phyloP scores from a whole-genome alignment of 92 coral and sea anemone genomes.

The Epizoanthus scotinus region DNA sequence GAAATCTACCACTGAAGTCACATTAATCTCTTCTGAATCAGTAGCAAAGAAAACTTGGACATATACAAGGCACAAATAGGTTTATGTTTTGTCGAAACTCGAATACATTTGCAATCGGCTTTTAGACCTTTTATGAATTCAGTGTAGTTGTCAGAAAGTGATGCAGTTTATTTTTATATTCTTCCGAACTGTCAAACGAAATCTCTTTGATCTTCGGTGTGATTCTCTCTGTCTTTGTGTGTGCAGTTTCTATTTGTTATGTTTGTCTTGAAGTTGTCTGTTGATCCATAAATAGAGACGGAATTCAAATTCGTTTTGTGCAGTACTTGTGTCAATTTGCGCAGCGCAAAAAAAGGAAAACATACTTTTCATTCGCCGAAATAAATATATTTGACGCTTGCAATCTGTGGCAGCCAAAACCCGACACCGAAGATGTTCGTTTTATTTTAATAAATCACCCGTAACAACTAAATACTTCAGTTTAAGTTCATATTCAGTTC shows the following conservation, averaged over 20 bases:
- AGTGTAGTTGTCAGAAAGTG: not conserved
- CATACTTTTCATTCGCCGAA: not conserved
- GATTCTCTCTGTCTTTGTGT: not conserved
- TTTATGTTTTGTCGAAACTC: not conserved
- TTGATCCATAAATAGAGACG: not conserved
- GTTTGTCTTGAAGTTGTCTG: conserved; percentile 2
- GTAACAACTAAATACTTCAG: too few relatives aligned
- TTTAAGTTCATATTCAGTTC: too few relatives aligned
- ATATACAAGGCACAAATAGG: not conserved
- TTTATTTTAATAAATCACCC: too few relatives aligned
- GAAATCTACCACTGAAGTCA: too few relatives aligned
- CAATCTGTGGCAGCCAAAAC: too few relatives aligned
- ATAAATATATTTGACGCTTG: too few relatives aligned
- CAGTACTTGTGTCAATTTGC: not conserved
- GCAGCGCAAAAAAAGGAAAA: not conserved
- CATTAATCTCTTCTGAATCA: too few relatives aligned
- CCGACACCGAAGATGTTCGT: too few relatives aligned
- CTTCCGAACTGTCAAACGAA: not conserved
- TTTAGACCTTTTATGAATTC: not conserved
- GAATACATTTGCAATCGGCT: not conserved
- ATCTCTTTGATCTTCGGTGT: not conserved
- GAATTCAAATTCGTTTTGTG: not conserved
- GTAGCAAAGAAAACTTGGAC: not conserved
- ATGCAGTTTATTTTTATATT: not conserved
- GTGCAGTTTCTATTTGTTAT: not conserved